These are phyloP conservation scores for Paraescarpia echinospica DNA, from an alignment of 1,140 invertebrate species.

Conservation along the genomic window DNA sequence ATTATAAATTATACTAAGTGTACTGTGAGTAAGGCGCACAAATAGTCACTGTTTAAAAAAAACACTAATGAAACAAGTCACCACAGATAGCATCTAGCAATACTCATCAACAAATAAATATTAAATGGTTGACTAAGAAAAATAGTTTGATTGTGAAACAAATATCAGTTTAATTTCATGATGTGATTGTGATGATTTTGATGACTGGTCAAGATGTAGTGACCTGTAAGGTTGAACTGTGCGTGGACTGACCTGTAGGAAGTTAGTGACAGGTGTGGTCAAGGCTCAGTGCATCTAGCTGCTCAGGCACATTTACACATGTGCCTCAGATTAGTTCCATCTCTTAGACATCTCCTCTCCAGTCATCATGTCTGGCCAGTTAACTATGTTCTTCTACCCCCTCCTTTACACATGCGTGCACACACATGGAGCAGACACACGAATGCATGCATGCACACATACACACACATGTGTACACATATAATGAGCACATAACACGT, in stretches of 20 bases:
- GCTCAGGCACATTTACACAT: neutral
- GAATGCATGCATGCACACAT: too few species aligned
- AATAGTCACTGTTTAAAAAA: neutral
- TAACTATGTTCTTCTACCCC: neutral
- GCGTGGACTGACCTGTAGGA: neutral
- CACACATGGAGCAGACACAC: too few species aligned
- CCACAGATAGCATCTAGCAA: neutral
- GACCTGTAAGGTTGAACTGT: neutral
- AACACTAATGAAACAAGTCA: too few species aligned
- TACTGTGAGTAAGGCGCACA: neutral
- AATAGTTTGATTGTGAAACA: too few species aligned
- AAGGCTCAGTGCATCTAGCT: neutral
- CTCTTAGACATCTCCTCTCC: neutral
- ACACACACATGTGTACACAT: too few species aligned
- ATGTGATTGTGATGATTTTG: neutral
- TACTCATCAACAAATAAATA: neutral
- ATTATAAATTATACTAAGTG: neutral
- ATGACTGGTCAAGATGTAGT: neutral
- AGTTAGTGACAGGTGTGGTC: neutral
- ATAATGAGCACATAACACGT: too few species aligned
- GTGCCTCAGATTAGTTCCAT: neutral
- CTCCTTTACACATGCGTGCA: neutral
- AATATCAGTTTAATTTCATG: neutral
- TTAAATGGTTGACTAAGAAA: too few species aligned
- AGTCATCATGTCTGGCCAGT: neutral